phyloP scores from a whole-genome alignment of 2,797 vertebrate genomes.

The Geotrypetes seraphini region DNA sequence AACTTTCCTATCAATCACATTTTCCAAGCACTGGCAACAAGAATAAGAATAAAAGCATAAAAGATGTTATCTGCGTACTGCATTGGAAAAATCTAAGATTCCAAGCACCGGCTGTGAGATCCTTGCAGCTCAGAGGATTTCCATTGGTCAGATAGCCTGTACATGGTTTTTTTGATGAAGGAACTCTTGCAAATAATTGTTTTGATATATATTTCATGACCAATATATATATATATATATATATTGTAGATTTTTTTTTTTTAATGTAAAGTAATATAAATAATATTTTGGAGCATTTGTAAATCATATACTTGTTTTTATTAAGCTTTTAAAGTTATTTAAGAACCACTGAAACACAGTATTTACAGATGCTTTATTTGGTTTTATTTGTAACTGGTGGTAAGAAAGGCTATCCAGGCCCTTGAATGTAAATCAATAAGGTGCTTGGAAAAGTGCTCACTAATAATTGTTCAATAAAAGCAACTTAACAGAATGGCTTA shows the following conservation, averaged over 20 bases:
- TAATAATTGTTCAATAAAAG: slow-evolving; percentile 50
- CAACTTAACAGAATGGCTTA: too few species aligned
- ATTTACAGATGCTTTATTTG: slow-evolving; percentile 27
- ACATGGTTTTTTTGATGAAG: slow-evolving; percentile 31
- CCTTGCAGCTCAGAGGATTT: slow-evolving; percentile 24
- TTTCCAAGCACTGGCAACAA: slow-evolving; percentile 18
- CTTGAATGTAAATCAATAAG: slow-evolving; percentile 40
- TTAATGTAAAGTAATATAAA: slow-evolving; percentile 36
- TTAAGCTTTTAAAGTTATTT: slow-evolving; percentile 3
- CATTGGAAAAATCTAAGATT: slow-evolving; percentile 25
- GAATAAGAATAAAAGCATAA: slow-evolving; percentile 28
- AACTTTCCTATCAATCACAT: slow-evolving; percentile 21
- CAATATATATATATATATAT: slow-evolving; percentile 10
- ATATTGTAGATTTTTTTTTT: slow-evolving; percentile 26
- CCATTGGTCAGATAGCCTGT: slow-evolving; percentile 36
- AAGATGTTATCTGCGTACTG: slow-evolving; percentile 20
- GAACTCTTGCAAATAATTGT: slow-evolving; percentile 30
- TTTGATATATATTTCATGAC: slow-evolving; percentile 25
- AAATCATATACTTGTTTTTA: neutral
- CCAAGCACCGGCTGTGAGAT: slow-evolving; percentile 25
- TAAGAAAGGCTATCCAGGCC: slow-evolving; percentile 13
- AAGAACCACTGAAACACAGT: slow-evolving; percentile 23
- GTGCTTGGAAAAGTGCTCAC: slow-evolving; percentile 21
- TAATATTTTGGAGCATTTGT: slow-evolving; percentile 7
- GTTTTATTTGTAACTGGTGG: slow-evolving; percentile 27